These are phyloP conservation scores for Ctenoplectra terminalis DNA, from an alignment of 1,140 invertebrate genomes.

Conservation along the genomic window DNA sequence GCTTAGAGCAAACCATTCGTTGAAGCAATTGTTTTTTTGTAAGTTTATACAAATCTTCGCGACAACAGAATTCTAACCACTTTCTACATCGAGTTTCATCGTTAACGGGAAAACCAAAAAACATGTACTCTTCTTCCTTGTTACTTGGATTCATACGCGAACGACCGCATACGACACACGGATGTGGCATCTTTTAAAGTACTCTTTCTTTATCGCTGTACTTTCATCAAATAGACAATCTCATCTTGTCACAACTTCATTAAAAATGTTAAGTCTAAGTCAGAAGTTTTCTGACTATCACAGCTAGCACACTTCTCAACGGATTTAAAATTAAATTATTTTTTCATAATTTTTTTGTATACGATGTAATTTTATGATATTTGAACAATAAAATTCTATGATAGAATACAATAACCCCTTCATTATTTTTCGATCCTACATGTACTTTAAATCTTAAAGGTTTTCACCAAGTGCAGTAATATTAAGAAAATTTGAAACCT, in stretches of 20 bases:
- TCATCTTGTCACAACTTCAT: slow-evolving; percentile 26
- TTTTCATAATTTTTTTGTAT: slow-evolving; percentile 27
- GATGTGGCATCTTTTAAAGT: slow-evolving; percentile 79
- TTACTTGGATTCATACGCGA: slow-evolving; percentile 82
- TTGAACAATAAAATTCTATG: slow-evolving; percentile 19
- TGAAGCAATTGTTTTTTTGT: slow-evolving; percentile 80
- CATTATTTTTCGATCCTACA: slow-evolving; percentile 18
- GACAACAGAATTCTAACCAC: slow-evolving; percentile 81
- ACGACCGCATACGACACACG: slow-evolving; percentile 81
- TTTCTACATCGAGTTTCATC: slow-evolving; percentile 78
- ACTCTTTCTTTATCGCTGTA: slow-evolving; percentile 14
- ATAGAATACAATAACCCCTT: slow-evolving; percentile 22
- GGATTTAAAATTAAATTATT: slow-evolving; percentile 22
- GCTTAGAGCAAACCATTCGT: slow-evolving; percentile 81
- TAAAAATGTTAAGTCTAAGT: background rate
- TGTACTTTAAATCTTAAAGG: background rate
- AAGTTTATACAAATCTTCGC: slow-evolving; percentile 80
- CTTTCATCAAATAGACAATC: slow-evolving; percentile 57
- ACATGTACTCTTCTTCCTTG: slow-evolving; percentile 80
- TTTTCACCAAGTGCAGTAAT: background rate
- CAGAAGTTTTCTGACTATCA: background rate
- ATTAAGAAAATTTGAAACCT: background rate
- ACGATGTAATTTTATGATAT: background rate
- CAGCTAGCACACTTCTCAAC: background rate
- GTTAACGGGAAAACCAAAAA: slow-evolving; percentile 81